Evolutionary conservation across 2,113 vertebrate species (phyloP).

Genomic region (Todiramphus chloris): DNA sequence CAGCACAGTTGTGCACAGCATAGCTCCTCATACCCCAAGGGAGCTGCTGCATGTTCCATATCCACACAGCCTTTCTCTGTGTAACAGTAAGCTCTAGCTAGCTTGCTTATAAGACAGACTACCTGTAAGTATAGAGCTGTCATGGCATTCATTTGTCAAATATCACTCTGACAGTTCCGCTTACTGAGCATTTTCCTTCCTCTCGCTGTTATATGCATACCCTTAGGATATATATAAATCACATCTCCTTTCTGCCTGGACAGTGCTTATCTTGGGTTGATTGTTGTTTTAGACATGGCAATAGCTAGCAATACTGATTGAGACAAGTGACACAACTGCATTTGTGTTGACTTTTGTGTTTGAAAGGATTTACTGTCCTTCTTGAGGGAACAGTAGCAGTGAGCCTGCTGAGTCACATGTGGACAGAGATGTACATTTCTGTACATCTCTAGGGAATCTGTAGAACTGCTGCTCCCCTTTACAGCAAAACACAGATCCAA

Average conservation of each 20-base stretch:
- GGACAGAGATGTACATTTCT: background rate
- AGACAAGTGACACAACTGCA: accelerated
- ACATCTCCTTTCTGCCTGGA: background rate
- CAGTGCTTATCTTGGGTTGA: background rate
- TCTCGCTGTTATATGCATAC: accelerated
- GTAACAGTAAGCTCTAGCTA: background rate
- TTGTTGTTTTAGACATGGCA: background rate
- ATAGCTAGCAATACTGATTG: background rate
- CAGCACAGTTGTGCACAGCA: accelerated
- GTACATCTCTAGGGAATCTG: background rate
- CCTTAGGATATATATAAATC: background rate
- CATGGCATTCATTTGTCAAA: background rate
- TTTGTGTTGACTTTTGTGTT: background rate
- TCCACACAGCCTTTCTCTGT: accelerated
- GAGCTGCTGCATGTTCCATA: background rate
- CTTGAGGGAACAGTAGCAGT: background rate
- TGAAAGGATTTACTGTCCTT: background rate
- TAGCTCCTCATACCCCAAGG: accelerated
- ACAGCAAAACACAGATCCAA: background rate
- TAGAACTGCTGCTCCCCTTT: background rate
- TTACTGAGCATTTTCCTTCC: background rate
- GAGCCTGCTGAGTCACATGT: background rate
- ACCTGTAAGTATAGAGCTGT: background rate
- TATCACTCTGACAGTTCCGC: background rate
- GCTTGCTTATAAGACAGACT: background rate